A percentile compares a stretch with the other conserved stretches of the same genome.
These are phyloP conservation scores for Acanthochromis polyacanthus DNA, from an alignment of 2,113 vertebrate species.

Conservation along the genomic window DNA sequence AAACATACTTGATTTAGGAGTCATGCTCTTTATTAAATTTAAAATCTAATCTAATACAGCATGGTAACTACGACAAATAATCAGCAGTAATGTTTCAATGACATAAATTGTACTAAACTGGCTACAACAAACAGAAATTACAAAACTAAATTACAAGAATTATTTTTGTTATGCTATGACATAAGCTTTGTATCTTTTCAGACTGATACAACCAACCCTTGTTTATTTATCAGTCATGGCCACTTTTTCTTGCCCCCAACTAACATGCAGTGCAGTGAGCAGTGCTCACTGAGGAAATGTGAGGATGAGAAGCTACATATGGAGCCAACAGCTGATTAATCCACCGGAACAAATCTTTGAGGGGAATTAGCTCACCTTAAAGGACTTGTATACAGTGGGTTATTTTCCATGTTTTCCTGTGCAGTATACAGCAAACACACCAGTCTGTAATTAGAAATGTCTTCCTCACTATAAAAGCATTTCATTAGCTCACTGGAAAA, in stretches of 20 bases:
- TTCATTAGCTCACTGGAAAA: slow-evolving; percentile 66
- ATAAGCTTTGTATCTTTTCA: neutral
- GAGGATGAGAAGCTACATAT: neutral
- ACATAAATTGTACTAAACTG: too few species aligned
- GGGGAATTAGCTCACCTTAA: neutral
- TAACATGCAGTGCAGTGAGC: neutral
- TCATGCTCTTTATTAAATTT: too few species aligned
- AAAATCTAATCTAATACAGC: too few species aligned
- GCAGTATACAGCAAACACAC: slow-evolving; percentile 2
- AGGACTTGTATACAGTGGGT: neutral
- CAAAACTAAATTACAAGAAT: too few species aligned
- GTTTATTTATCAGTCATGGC: neutral
- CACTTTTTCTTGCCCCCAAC: neutral
- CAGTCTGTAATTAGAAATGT: slow-evolving; percentile 35
- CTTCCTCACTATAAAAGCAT: slow-evolving; percentile 60
- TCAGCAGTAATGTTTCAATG: too few species aligned
- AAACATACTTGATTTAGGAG: too few species aligned
- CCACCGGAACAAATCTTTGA: neutral
- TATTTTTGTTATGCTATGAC: too few species aligned
- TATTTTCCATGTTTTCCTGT: neutral
- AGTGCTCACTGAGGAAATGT: neutral
- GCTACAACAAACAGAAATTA: too few species aligned
- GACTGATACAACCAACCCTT: neutral
- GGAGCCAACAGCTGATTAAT: neutral
- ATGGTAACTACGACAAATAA: too few species aligned